These are phyloP conservation scores for Apodemia duryi DNA, from an alignment of 2,888 invertebrate genomes.

Conservation along the genomic window DNA sequence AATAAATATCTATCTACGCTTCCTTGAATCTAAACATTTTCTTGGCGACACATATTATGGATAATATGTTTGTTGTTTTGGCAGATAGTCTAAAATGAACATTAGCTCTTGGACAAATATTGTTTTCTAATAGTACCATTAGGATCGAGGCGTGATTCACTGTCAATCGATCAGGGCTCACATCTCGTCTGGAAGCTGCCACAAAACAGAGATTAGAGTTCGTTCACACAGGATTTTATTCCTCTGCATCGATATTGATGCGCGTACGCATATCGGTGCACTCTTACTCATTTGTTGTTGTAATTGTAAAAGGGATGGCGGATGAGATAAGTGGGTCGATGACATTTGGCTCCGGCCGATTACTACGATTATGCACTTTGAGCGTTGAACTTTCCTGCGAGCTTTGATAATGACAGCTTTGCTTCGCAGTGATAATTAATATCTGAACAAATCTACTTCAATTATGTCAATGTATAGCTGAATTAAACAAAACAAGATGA, in stretches of 20 bases:
- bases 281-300: conserved; percentile 79
- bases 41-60: neutral
- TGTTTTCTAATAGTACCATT: conserved; percentile 26
- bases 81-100: neutral
- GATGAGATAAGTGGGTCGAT: conserved; percentile 79
- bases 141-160: conserved; percentile 34
- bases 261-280: conserved; percentile 67
- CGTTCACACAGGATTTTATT: conserved; percentile 80
- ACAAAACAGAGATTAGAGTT: conserved; percentile 78
- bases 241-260: conserved; percentile 72
- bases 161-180: conserved; percentile 49
- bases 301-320: conserved; percentile 79
- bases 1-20: no score
- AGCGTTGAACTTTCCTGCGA: conserved; percentile 72
- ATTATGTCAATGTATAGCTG: neutral
- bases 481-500: no score
- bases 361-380: conserved; percentile 78
- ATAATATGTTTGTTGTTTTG: neutral
- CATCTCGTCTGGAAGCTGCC: conserved; percentile 68
- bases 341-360: conserved; percentile 77
- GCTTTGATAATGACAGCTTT: conserved; percentile 46
- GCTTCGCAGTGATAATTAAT: conserved; percentile 8
- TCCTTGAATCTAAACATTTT: no score
- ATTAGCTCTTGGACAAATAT: conserved; percentile 16
- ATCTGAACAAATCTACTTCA: conserved; percentile 12